phyloP scores from a whole-genome alignment of 2,797 vertebrate species.

The Crypturellus tataupa region DNA sequence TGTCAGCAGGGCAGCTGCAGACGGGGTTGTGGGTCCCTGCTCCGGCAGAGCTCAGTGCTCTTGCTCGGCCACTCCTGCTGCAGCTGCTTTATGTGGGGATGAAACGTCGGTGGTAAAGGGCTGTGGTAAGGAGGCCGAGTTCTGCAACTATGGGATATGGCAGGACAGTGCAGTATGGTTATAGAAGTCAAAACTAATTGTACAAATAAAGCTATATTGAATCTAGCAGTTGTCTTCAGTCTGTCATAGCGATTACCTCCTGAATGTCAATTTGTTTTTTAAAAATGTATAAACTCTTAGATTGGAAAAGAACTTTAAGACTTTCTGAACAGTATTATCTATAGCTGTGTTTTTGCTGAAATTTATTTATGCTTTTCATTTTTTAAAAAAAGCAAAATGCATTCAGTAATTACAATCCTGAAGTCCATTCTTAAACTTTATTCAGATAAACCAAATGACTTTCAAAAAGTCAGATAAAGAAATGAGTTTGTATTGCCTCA shows the following conservation, averaged over 20 bases:
- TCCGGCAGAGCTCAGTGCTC: neutral
- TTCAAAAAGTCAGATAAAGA: neutral
- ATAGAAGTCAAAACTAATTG: neutral
- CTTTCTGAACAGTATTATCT: neutral
- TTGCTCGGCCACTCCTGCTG: neutral
- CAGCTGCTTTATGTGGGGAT: neutral
- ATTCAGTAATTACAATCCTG: neutral
- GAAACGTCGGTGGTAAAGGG: neutral
- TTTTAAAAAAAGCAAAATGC: neutral
- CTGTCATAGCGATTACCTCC: neutral
- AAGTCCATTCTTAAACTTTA: neutral
- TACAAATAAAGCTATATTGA: neutral
- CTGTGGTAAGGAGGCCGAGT: neutral
- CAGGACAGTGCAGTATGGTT: neutral
- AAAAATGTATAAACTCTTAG: neutral
- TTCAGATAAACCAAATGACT: neutral
- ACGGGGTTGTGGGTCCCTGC: neutral
- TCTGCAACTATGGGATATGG: neutral
- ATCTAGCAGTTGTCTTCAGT: neutral
- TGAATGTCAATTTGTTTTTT: neutral
- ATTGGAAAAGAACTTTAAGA: neutral
- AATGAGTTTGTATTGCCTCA: neutral
- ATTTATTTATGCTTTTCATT: neutral
- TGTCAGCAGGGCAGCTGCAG: accelerated
- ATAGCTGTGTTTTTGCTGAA: neutral